Base-by-base conservation (phyloP, 2,888 invertebrate genomes). In the Acanthosepion lycidas region DNA sequence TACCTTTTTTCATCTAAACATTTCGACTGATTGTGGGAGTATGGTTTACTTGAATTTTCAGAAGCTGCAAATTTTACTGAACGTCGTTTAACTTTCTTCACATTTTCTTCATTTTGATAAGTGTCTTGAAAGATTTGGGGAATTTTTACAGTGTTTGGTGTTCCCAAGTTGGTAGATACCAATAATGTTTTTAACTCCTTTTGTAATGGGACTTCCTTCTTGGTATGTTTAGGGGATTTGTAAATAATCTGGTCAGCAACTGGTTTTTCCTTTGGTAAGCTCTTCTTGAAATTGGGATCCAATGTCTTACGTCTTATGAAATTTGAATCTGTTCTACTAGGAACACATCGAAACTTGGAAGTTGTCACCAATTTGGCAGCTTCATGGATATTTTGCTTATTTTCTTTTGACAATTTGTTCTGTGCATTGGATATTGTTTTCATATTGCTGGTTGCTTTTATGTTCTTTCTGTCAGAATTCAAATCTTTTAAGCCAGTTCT, bases 401-500 rank as follows among this genome's bases (percentile, higher is more conserved):
- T 78, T 12, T 78, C 78, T 78, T 78, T 78, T 78, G 78, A 3
- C 20, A 23, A 59, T 59, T 59, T 23, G 6, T 20, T 20, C n/a
- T 78, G 18, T 78, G 78, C 0, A n/a, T 6, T 18, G n/a, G 78
- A 78, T n/a, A 78, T 18, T 4, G 78, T 33, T 78, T 78, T 78
- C n/a, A 33, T 12, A 33, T 12, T n/a, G 15, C 33, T 78, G n/a
- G 15, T n/a, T 78, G 5, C 15, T 78, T n/a, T n/a, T 15, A n/a
- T n/a, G n/a, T 78, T 78, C n/a, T 78, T 78, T 78, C n/a, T 78
- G 33, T 78, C n/a, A 78, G 78, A 78, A 78, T 78, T 78, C 78
- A 33, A 78, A 18, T 12, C n/a, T n/a, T 33, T 78, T 15, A 78
- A n/a, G 78, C n/a, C n/a, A 78, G 78, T 78, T 78, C 78, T n/a